Evolutionary conservation across 2,888 invertebrate genomes (phyloP).

Genomic region (Odontomyia ornata): DNA sequence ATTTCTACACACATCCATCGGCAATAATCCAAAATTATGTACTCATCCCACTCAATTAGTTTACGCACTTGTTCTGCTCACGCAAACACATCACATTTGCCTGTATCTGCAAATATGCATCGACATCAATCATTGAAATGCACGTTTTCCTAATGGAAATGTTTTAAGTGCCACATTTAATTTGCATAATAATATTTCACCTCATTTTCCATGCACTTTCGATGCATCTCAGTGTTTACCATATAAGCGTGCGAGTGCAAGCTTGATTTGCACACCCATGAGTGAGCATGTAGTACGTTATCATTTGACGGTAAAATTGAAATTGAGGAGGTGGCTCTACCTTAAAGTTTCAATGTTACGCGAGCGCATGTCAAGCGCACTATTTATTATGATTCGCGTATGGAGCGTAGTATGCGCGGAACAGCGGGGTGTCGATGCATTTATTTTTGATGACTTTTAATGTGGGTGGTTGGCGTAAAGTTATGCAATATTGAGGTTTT

Average conservation of each 20-base stretch:
- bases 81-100: not conserved
- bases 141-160: conserved; percentile 7
- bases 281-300: not conserved
- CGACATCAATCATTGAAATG: not conserved
- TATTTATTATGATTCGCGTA: not conserved
- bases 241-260: not conserved
- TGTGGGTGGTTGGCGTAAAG: not conserved
- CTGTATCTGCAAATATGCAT: not conserved
- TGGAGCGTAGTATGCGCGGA: not conserved
- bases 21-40: too few species aligned
- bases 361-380: too few species aligned
- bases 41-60: too few species aligned
- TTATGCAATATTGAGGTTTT: conserved; percentile 1
- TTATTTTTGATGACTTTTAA: not conserved
- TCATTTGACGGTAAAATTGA: not conserved
- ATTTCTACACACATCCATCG: not conserved
- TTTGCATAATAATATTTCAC: conserved; percentile 13
- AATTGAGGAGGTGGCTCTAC: not conserved
- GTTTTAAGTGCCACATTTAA: not conserved
- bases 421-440: not conserved
- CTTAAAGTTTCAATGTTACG: not conserved
- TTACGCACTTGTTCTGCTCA: not conserved
- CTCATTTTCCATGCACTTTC: conserved; percentile 7
- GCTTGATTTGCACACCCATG: too few species aligned
- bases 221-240: not conserved